Base-by-base conservation (phyloP, 2,888 invertebrate genomes). In the Amphipyra berbera region DNA sequence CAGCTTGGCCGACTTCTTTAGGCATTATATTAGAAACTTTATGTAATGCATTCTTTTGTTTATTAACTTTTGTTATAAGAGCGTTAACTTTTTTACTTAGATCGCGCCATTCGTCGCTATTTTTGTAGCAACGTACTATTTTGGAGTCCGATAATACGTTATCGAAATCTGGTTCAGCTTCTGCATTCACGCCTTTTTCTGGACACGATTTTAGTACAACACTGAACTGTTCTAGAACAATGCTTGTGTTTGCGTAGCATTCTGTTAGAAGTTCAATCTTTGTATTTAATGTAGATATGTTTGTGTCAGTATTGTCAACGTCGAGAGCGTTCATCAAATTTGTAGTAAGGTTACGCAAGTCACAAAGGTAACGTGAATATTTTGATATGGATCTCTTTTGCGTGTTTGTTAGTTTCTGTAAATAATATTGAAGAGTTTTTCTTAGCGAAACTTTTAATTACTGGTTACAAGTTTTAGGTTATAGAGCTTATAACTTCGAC, bases 141-240 rank as follows among this genome's bases (percentile, higher is more conserved):
- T 89, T 87, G 0, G 94, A 94, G 59, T 91, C 81, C 0, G 91
- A 91, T 13, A 95, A 50, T 2, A 90, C 82, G 5, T 68, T 59
- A 68, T 95, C 95, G 40, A 95, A 95, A 52, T 92, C 80, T 4
- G 91, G 90, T 68, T 90, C 90, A 3, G 74, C 76, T 61, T 84
- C 82, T 1, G 82, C 61, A 41, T 77, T 73, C 0, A 90, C 27
- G 2, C 68, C 79, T 65, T 84, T 82, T 71, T 91, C 91, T 14
- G 95, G 95, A 37, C 89, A 87, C 0, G 93, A 96, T 78, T 96
- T 95, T 0, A 98, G 84, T 15, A 98, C 90, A 1, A 97, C 87
- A 60, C 94, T 89, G 77, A 97, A 96, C 83, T 98, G 98, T 71
- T 96, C 96, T 27, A 97, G 88, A 9, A 96, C 92, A 59, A 96